phyloP scores from a whole-genome alignment of 2,113 vertebrate genomes.

The Chauna torquata region DNA sequence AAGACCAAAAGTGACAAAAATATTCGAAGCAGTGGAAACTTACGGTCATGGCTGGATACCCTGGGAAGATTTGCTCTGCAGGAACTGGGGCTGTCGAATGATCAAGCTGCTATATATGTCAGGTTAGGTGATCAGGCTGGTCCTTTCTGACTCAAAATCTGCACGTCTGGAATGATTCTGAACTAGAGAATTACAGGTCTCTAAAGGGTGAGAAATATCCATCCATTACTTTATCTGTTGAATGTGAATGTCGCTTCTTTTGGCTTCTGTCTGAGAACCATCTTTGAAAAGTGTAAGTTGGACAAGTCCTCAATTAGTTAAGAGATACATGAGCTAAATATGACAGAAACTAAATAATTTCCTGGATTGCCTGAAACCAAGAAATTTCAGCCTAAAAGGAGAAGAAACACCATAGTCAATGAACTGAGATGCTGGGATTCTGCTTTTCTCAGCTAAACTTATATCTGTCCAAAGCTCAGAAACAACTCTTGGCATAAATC shows the following conservation, averaged over 20 bases:
- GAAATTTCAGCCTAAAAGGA: background rate
- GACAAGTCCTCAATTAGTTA: background rate
- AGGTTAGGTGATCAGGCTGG: background rate
- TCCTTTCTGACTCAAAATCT: background rate
- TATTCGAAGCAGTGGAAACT: background rate
- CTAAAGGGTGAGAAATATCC: background rate
- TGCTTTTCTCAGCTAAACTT: background rate
- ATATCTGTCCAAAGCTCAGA: background rate
- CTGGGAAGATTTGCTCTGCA: background rate
- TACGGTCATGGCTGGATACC: background rate
- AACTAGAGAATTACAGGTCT: background rate
- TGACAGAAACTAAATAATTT: background rate
- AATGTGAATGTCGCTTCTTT: background rate
- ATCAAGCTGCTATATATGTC: rapidly evolving
- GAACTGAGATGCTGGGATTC: background rate
- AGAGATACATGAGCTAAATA: background rate
- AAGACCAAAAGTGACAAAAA: background rate
- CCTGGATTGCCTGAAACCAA: background rate
- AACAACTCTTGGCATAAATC: background rate
- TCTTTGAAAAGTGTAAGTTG: background rate
- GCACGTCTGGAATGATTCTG: background rate
- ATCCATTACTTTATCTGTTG: background rate
- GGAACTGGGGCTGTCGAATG: background rate
- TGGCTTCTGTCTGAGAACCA: background rate
- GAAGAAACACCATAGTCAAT: background rate